These are phyloP conservation scores for Liodrosophila aerea DNA, from an alignment of 2,888 invertebrate species.

Conservation along the genomic window DNA sequence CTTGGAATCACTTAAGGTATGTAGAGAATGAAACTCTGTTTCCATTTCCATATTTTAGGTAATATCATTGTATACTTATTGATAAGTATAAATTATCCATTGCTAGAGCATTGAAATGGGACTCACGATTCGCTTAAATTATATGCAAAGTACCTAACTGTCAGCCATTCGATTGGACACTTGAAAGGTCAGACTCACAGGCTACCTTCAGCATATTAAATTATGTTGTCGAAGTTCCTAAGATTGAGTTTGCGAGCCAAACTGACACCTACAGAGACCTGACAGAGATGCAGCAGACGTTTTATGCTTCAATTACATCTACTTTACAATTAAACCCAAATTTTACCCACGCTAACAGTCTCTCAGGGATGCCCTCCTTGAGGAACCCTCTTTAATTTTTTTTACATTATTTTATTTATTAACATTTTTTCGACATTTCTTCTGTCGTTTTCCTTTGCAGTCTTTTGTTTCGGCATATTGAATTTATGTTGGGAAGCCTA, in stretches of 20 bases:
- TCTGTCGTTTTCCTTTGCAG: conserved; percentile 11
- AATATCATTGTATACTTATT: no score
- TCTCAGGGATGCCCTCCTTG: conserved; percentile 10
- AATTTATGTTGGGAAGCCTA: conserved; percentile 63
- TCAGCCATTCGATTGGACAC: no score
- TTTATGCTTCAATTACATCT: conserved; percentile 52
- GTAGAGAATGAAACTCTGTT: no score
- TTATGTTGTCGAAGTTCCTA: no score
- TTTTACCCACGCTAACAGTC: conserved; percentile 43
- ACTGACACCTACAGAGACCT: conserved; percentile 5
- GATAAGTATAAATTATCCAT: no score
- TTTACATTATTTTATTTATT: conserved; percentile 6
- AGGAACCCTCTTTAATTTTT: background rate
- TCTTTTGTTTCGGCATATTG: conserved; percentile 33
- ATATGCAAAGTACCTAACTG: no score
- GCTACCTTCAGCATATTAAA: no score
- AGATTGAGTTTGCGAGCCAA: conserved; percentile 1
- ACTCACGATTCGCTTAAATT: no score
- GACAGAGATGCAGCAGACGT: conserved; percentile 7
- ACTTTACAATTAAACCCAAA: conserved; percentile 55
- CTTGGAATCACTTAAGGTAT: no score
- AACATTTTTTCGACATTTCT: conserved; percentile 22
- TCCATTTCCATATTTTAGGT: no score
- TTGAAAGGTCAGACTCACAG: background rate
- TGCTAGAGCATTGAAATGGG: no score